Base-by-base conservation (phyloP, 35 echinoderm and acorn worm species). In the Lytechinus variegatus region DNA sequence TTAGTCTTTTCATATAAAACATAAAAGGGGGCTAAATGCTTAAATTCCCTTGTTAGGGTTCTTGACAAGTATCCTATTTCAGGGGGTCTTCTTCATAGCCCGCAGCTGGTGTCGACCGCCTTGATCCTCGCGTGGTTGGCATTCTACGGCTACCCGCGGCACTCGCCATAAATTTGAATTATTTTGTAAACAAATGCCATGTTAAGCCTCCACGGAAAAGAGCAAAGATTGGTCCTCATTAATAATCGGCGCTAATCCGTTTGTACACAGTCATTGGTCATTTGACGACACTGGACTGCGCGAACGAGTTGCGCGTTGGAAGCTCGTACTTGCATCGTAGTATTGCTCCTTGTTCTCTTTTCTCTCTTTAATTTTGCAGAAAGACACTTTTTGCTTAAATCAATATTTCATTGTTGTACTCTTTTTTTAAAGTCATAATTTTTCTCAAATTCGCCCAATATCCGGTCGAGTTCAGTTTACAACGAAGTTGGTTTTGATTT, bases 31-130 rank as follows among this genome's bases (percentile, higher is more conserved):
- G 2, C 2, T 71, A 79, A 16, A 79, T 79, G 66, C 66, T 79
- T 79, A 6, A 79, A 79, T 79, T 79, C 66, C 66, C 66, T 79
- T 24, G 66, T 79, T 24, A 79, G 1, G n/a, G n/a, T 79, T 79
- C 66, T 79, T 79, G 66, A 79, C 66, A 79, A 79, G 19, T 79
- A 79, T 79, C 66, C 66, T 79, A n/a, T 79, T 79, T 79, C 66
- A 79, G 66, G 6, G 24, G 66, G 66, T 79, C 66, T 79, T 79
- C 19, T 79, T 79, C 66, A 79, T 79, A 19, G 66, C 19, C 16
- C 66, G 24, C 66, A 79, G 66, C 66, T 79, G 66, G 16, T 24
- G 19, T 7, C 19, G 66, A 79, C 66, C 66, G 66, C 66, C 66
- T 79, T 79, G 66, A 79, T 79, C 66, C n/a, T n/a, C 6, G 21